These are phyloP conservation scores for Podocnemis expansa DNA, from an alignment of 2,113 vertebrate species.

Conservation along the genomic window DNA sequence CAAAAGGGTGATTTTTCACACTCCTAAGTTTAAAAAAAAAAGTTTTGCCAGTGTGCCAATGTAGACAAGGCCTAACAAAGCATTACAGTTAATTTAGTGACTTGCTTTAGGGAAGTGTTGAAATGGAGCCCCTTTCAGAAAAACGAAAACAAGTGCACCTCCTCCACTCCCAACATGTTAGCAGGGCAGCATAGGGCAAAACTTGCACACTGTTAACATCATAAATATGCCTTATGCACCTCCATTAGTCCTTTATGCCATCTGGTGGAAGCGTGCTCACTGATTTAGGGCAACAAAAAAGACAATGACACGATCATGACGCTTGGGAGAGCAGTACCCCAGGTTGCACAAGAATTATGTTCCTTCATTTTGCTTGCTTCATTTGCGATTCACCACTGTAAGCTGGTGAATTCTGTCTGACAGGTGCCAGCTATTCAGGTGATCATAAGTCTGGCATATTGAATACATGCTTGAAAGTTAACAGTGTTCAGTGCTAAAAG, in stretches of 20 bases:
- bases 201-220: fast-evolving
- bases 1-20: too few species aligned
- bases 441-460: background rate
- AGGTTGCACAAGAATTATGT: background rate
- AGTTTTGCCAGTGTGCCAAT: too few species aligned
- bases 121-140: background rate
- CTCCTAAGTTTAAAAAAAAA: too few species aligned
- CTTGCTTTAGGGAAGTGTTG: background rate
- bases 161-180: background rate
- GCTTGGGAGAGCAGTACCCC: background rate
- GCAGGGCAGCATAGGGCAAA: background rate
- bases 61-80: background rate
- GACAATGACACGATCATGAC: background rate
- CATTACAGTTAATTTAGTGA: background rate
- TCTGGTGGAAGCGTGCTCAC: background rate
- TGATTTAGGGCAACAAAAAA: background rate
- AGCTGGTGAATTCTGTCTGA: background rate
- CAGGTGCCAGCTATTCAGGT: background rate
- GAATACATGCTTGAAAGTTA: background rate
- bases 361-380: background rate
- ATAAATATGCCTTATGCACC: background rate
- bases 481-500: background rate
- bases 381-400: background rate
- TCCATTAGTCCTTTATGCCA: background rate
- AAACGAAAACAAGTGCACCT: background rate